Conservation (phyloP, 1,140 invertebrate species). For the Mercenaria mercenaria region DNA sequence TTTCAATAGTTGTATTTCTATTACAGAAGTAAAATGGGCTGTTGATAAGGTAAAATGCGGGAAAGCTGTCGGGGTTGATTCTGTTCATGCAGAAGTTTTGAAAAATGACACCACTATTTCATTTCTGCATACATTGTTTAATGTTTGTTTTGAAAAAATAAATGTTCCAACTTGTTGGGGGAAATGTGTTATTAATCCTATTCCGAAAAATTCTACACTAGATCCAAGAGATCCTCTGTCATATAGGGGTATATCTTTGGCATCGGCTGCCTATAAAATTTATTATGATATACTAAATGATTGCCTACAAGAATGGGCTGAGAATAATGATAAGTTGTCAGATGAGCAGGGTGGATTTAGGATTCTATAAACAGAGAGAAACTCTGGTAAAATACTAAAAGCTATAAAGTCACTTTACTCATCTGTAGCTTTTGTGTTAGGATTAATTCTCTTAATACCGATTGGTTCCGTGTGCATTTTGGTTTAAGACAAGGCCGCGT, state of each 20-base stretch:
- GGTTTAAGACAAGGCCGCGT: conserved; percentile 25
- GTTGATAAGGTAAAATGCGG: too few relatives aligned
- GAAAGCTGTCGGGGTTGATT: conserved; percentile 26
- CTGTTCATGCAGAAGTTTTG: too few relatives aligned
- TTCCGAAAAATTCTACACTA: too few relatives aligned
- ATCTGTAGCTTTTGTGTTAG: conserved; percentile 1
- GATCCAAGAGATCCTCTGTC: too few relatives aligned
- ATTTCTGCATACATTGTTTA: too few relatives aligned
- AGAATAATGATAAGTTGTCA: neutral
- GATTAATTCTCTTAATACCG: conserved; percentile 26
- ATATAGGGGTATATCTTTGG: too few relatives aligned
- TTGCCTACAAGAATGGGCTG: too few relatives aligned
- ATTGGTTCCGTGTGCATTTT: conserved; percentile 33
- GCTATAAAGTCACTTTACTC: conserved; percentile 13
- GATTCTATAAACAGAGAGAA: conserved; percentile 11
- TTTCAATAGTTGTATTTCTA: too few relatives aligned
- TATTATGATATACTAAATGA: conserved; percentile 30
- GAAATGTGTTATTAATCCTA: too few relatives aligned
- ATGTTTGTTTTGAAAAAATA: neutral
- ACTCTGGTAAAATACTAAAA: too few relatives aligned
- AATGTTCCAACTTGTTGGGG: neutral
- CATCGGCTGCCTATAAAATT: neutral
- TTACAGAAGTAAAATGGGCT: too few relatives aligned
- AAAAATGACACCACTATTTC: too few relatives aligned
- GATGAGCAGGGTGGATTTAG: conserved; percentile 41